Base-by-base conservation (phyloP, 2,888 invertebrate genomes). In the Heteromurus nitidus region DNA sequence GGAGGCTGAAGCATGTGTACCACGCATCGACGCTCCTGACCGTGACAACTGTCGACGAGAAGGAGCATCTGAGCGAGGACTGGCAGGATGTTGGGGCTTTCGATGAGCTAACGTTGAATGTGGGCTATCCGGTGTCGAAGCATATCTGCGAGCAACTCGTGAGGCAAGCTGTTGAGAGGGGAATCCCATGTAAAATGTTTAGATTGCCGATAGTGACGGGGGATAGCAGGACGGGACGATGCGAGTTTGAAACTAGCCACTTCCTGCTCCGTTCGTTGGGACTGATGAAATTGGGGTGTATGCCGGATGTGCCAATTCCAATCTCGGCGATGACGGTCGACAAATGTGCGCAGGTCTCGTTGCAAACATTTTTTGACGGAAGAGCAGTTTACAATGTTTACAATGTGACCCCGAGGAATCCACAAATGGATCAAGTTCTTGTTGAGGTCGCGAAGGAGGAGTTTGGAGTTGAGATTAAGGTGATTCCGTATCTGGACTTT, bases 161-260 rank as follows among this genome's bases (percentile, higher is more conserved):
- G 1, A 53, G 30, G 11, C 55, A 72, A 28, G 80, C 72, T 2
- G 31, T 31, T 0, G 72, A 53, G 1, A 24, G 70, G 20, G 80
- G 80, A 0, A 65, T 80, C 16, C 72, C 72, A 1, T 53, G 64
- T 20, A 80, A 80, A 58, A 30, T 53, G 1, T 80, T 80, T 22
- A 31, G 80, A n/a, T 55, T 80, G 2, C 65, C 80, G 20, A 31
- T 31, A 13, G 42, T 80, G 9, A 20, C 31, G 20, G 80, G 80
- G 13, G 65, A 80, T 7, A 55, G 55, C 3, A 28, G 7, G 18
- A 55, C n/a, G 1, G 69, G 77, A 7, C 47, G 50, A 24, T n/a
- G 50, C n/a, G 64, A 72, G 24, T 47, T 24, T 26, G 1, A 20
- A 9, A 36, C 2, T 16, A 76, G 44, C 30, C 65, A 64, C 31